A percentile compares a stretch with the other conserved stretches of the same genome.
Conservation (phyloP, 1,140 invertebrate genomes). For the Heliothis subflexa region DNA sequence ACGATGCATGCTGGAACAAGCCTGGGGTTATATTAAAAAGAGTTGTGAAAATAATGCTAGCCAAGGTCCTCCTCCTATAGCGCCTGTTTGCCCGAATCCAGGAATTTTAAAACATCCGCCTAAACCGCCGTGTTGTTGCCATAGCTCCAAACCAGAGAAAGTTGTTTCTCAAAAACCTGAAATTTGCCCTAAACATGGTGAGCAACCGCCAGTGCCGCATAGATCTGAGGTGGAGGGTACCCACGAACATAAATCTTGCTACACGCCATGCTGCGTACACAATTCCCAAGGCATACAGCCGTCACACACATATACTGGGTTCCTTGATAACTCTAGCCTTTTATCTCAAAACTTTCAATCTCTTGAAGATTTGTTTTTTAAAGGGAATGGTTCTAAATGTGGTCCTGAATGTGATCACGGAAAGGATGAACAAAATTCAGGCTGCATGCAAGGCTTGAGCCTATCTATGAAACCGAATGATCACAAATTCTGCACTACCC, state of each 20-base stretch:
- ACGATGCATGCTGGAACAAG: constrained; percentile 8
- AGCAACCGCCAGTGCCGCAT: background rate
- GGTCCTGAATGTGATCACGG: background rate
- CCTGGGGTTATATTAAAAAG: constrained; percentile 7
- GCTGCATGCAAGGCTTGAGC: background rate
- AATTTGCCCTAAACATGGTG: background rate
- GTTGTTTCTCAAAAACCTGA: background rate
- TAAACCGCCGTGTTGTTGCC: background rate
- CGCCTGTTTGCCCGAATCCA: background rate
- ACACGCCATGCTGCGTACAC: background rate
- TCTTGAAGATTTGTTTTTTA: background rate
- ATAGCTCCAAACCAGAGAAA: background rate
- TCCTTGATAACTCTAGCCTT: background rate
- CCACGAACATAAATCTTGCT: background rate
- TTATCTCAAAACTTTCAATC: background rate
- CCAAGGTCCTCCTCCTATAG: background rate
- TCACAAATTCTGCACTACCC: constrained; percentile 5
- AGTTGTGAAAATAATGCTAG: background rate
- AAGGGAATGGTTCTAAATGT: background rate
- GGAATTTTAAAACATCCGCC: background rate
- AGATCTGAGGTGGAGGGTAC: background rate
- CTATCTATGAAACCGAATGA: constrained; percentile 9
- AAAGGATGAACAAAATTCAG: background rate
- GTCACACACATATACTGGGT: background rate
- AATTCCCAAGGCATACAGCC: background rate